Conservation (phyloP, 2,888 invertebrate genomes). For the Pachydiplax longipennis region DNA sequence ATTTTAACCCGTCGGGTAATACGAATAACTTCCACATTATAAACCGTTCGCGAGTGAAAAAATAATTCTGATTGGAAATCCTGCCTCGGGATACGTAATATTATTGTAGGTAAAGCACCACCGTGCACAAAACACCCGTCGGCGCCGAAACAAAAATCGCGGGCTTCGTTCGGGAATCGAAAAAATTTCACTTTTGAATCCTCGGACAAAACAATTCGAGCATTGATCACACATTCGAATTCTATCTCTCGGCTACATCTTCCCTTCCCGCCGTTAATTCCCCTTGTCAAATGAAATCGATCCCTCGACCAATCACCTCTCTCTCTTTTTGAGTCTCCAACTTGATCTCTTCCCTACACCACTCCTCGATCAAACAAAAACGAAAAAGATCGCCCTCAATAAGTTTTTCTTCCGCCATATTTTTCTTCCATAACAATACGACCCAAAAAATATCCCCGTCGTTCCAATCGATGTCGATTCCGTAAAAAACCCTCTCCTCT, state of each 20-base stretch:
- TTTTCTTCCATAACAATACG: not conserved
- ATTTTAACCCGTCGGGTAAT: no score
- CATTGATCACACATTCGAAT: not conserved
- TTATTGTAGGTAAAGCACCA: no score
- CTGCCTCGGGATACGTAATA: no score
- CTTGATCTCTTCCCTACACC: not conserved
- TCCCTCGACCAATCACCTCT: not conserved
- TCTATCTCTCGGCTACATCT: not conserved
- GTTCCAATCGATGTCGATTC: conserved; percentile 6
- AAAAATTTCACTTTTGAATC: no score
- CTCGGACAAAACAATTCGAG: not conserved
- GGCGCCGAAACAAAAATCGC: no score
- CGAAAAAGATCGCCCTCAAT: conserved; percentile 6
- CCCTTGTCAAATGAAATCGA: no score
- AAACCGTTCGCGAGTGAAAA: no score
- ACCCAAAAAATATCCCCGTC: not conserved
- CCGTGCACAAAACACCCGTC: no score
- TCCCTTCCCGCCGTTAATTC: not conserved
- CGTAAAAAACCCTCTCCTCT: not conserved
- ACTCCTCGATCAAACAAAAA: conserved; percentile 15
- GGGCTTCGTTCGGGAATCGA: no score
- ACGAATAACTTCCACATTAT: no score
- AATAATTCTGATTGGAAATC: no score
- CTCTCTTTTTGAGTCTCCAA: not conserved
- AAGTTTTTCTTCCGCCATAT: conserved; percentile 9